Conservation (phyloP, 2,113 vertebrate genomes). For the Zapus hudsonius region DNA sequence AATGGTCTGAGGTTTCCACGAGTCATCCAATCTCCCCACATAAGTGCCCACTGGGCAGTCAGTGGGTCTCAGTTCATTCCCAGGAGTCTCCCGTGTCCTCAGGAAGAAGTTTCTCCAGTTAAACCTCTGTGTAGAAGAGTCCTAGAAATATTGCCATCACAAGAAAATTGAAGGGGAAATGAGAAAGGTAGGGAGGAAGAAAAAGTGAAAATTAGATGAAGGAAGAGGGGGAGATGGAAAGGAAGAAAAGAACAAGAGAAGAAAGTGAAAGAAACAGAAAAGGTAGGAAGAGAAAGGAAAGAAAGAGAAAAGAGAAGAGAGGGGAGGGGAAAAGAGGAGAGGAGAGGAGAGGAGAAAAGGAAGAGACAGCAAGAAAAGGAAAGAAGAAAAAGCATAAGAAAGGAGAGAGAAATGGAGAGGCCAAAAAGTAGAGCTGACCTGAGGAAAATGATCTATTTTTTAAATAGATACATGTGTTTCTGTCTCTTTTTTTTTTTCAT, state of each 20-base stretch:
- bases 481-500: not conserved
- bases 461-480: not conserved
- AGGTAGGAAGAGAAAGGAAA: not conserved
- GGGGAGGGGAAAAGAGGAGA: not conserved
- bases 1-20: not conserved
- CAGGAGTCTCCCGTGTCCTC: not conserved
- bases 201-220: not conserved
- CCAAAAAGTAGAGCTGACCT: not conserved
- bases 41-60: not conserved
- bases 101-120: not conserved
- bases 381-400: not conserved
- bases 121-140: not conserved
- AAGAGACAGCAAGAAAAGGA: accelerated
- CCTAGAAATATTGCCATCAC: not conserved
- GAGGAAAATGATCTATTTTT: not conserved
- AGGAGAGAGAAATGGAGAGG: not conserved
- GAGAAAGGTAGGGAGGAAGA: not conserved
- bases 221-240: not conserved
- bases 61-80: not conserved
- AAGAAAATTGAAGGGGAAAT: not conserved
- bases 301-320: not conserved
- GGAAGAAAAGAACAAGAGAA: not conserved
- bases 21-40: not conserved
- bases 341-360: accelerated
- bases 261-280: not conserved